Percentiles rank a stretch among this genome's conserved stretches.
Conservation (phyloP, 2,113 vertebrate species). For the Chitala chitala region DNA sequence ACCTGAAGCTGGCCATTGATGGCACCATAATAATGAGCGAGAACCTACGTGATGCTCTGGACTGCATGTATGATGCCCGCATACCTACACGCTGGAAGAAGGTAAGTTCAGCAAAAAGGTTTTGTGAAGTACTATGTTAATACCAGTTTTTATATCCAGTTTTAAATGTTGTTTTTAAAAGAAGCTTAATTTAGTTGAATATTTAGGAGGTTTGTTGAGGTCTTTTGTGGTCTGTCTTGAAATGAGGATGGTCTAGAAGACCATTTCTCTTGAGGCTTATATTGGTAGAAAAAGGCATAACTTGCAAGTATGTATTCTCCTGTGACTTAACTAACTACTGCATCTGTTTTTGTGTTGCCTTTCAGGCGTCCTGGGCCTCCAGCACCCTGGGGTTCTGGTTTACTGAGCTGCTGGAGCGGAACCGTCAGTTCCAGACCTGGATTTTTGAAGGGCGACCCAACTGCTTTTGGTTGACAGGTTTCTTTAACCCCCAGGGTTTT, state of each 20-base stretch:
- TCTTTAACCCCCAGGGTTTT: slow-evolving; percentile 96
- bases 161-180: not conserved
- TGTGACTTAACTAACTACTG: not conserved
- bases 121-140: slow-evolving; percentile 1
- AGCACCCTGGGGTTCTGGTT: slow-evolving; percentile 95
- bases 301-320: not conserved
- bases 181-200: not conserved
- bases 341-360: not conserved
- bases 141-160: not conserved
- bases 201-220: not conserved
- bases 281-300: not conserved
- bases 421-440: slow-evolving; percentile 80
- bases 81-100: slow-evolving; percentile 84
- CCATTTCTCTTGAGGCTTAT: not conserved
- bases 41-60: slow-evolving; percentile 80
- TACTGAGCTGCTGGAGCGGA: slow-evolving; percentile 87
- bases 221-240: slow-evolving; percentile 9
- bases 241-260: not conserved
- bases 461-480: slow-evolving; percentile 96
- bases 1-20: slow-evolving; percentile 87
- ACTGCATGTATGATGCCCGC: slow-evolving; percentile 90
- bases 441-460: slow-evolving; percentile 82
- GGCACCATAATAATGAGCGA: slow-evolving; percentile 93
- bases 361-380: slow-evolving; percentile 84
- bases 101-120: slow-evolving; percentile 48